Base-by-base conservation (phyloP, 2,888 invertebrate species). In the Branchellion lobata region DNA sequence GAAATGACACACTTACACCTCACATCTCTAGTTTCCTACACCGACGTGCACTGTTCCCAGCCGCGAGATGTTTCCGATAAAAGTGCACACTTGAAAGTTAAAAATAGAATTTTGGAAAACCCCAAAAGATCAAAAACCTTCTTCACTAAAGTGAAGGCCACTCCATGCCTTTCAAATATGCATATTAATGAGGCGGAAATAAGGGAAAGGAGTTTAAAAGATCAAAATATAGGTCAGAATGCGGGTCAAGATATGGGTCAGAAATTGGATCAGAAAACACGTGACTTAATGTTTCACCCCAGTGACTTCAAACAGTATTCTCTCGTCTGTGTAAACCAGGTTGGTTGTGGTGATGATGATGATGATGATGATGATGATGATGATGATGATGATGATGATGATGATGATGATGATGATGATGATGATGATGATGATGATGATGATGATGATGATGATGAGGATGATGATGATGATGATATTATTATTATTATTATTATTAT, bases 281-380 rank as follows among this genome's bases (percentile, higher is more conserved):
- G 21, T 24, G 24, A 24, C 61, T 57, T 24, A 5, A 24, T 57
- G 61, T 57, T 57, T 24, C 61, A 57, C n/a, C 3, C 61, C 3
- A 57, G 61, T n/a, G 61, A 57, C 24, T 57, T 57, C n/a, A 57
- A n/a, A n/a, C n/a, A 57, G 61, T 57, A 8, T n/a, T n/a, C 61
- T 8, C 21, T 57, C 5, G 61, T 57, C 14, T 57, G 21, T 57
- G 61, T 57, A 14, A 24, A 3, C n/a, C 61, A 57, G 61, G 61
- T 34, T 33, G 71, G 31, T 53, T 47, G 57, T 53, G 31, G 31
- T 51, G 75, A 27, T 29, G 53, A 53, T 27, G 33, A 51, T 53
- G 75, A 53, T 75, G 51, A 29, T 75, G 53, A 75, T 47, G 27
- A 27, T 53, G 31, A 40, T 75, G n/a, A 51, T 40, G 51, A n/a